Base-by-base conservation (phyloP, 2,797 vertebrate species). In the Spatula versicolor region DNA sequence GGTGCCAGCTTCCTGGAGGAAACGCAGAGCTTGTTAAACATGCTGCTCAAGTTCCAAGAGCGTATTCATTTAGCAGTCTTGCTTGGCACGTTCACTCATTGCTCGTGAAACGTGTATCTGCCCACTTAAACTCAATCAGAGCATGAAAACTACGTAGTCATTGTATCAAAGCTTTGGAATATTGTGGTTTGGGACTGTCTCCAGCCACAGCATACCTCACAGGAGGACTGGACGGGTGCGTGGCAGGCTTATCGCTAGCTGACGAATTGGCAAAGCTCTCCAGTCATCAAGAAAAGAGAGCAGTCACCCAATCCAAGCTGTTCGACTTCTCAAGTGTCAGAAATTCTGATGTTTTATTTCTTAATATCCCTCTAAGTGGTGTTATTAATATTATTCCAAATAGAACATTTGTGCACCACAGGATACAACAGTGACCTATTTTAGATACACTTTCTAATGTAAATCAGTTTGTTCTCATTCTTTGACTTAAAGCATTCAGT, bases 321-420 rank as follows among this genome's bases (percentile, higher is more conserved):
- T 1, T 16, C 4, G 2, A 35, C 54, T 22, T 66, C 20, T 41
- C 48, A 35, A 26, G 28, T 16, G 23, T 15, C 35, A 59, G 45
- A 54, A 67, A 19, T 13, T 18, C 73, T 35, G 31, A 4, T n/a
- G n/a, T 48, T 23, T 69, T 59, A 8, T 80, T 41, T 60, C 41
- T 46, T 35, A 33, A 54, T 43, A 0, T 12, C 28, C 26, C 33
- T 67, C 48, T 39, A 14, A 18, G 41, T 25, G 39, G 14, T 11
- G 35, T 20, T 54, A n/a, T 54, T 62, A 12, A 25, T 9, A 3
- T 3, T 43, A 6, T 16, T 35, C 21, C 48, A 72, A 14, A 58
- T 46, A 35, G 46, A 78, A 37, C n/a, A 6, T 2, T 2, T 1
- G 6, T 1, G 0, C 46, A 4, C 10, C n/a, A 3, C 35, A 22